Percentiles rank a stretch among this genome's conserved stretches.
phyloP scores from a whole-genome alignment of 1,140 invertebrate genomes.

The Mizuhopecten yessoensis region DNA sequence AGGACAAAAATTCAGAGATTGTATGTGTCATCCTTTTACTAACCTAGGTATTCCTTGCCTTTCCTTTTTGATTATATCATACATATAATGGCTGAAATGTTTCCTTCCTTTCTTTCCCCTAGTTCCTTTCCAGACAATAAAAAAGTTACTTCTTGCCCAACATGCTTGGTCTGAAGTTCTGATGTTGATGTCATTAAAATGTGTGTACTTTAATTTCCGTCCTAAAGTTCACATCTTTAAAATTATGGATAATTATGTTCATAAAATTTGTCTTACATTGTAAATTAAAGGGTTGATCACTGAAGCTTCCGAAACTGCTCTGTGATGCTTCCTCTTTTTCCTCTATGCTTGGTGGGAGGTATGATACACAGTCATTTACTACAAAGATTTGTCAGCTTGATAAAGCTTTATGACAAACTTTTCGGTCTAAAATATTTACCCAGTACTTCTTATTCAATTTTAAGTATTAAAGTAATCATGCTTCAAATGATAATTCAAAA shows the following conservation, averaged over 20 bases:
- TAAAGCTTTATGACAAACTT: background rate
- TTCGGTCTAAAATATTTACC: background rate
- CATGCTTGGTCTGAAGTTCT: background rate
- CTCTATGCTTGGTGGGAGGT: background rate
- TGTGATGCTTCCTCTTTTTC: background rate
- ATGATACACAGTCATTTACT: background rate
- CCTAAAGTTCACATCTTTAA: conserved; percentile 34
- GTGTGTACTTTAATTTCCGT: conserved; percentile 4
- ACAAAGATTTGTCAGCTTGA: background rate
- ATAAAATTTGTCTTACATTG: conserved; percentile 29
- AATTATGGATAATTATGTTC: conserved; percentile 29
- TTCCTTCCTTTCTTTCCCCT: background rate
- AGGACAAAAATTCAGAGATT: too few relatives aligned
- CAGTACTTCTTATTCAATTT: background rate
- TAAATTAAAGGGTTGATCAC: conserved; percentile 33
- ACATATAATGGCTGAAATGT: background rate
- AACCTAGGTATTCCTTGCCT: too few relatives aligned
- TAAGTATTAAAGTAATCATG: background rate
- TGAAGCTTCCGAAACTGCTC: background rate
- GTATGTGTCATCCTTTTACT: too few relatives aligned
- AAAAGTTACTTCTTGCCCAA: background rate
- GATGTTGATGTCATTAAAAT: background rate
- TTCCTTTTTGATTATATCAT: too few relatives aligned
- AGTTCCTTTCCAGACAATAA: background rate
- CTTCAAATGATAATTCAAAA: background rate